These are phyloP conservation scores for Antitype chi DNA, from an alignment of 2,888 invertebrate genomes.

Conservation along the genomic window DNA sequence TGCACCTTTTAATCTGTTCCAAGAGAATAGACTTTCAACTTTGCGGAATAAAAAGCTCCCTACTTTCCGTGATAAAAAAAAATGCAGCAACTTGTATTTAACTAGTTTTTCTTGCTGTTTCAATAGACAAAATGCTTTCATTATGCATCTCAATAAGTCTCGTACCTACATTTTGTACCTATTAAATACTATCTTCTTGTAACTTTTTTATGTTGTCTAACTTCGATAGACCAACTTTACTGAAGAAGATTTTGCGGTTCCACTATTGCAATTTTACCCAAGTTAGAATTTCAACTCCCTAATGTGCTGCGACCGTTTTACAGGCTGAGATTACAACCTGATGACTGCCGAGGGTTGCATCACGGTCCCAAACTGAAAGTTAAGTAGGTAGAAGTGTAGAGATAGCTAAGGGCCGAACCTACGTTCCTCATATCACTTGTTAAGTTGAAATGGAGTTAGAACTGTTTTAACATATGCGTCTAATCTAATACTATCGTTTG, in stretches of 20 bases:
- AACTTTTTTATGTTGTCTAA: constrained; percentile 36
- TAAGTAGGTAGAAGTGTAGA: constrained; percentile 31
- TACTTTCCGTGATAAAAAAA: background rate
- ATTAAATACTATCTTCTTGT: background rate
- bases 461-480: constrained; percentile 16
- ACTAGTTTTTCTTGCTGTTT: background rate
- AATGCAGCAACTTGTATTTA: background rate
- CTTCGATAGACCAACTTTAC: constrained; percentile 41
- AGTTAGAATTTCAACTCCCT: constrained; percentile 59
- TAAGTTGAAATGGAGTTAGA: constrained; percentile 24
- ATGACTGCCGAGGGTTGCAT: constrained; percentile 50
- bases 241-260: constrained; percentile 30
- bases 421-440: constrained; percentile 25
- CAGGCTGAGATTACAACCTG: constrained; percentile 50
- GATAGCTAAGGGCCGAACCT: constrained; percentile 15
- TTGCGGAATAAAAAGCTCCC: constrained; percentile 57
- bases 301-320: constrained; percentile 58
- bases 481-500: background rate
- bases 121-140: background rate
- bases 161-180: background rate
- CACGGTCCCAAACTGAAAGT: constrained; percentile 51
- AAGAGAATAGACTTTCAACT: constrained; percentile 62
- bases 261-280: constrained; percentile 41
- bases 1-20: constrained; percentile 74
- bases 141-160: too few species aligned